Evolutionary conservation across 2,797 vertebrate genomes (phyloP), one percentile per base, ranked within the genome.

Genomic region (Cyclura pinguis): DNA sequence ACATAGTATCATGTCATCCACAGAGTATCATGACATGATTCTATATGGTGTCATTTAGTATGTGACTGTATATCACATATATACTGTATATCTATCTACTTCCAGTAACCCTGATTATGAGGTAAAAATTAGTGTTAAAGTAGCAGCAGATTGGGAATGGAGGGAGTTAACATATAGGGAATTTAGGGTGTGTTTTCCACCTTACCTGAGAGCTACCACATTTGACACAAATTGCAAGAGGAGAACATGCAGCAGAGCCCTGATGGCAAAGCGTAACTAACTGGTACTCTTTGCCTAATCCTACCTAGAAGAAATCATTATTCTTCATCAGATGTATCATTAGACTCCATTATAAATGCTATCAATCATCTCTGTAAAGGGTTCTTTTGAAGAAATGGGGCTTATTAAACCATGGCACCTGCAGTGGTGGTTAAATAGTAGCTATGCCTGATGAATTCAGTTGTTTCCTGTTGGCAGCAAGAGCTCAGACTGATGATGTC

Each of bases 291-390:
- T 89, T 77, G 47, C 35, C 50, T 78, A 16, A 50, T 8, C n/a
- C 74, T 73, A 85, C 2, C 14, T 84, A 69, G 76, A 72, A 50
- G 62, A 69, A 86, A 47, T 73, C 24, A 50, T 86, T 82, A 35
- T 42, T 92, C 59, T 64, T 84, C 7, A 87, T 50, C 32, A 69
- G 13, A 78, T 84, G 35, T 83, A 69, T 62, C 14, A 78, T 89
- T 83, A 69, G 59, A 32, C 14, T 86, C 87, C 29, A 92, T 86
- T 92, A 82, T 38, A 38, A 81, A 57, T 82, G 35, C 18, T 86
- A 69, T 72, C 69, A 84, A 35, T 86, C 84, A 86, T 87, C 6
- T 57, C 32, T 81, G 29, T 83, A 87, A 76, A 83, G 18, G 64
- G 80, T 22, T 50, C 18, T 81, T 20, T 82, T 64, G 55, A 85